Conservation (phyloP, 1,140 invertebrate genomes). For the Eubasilissa regina region DNA sequence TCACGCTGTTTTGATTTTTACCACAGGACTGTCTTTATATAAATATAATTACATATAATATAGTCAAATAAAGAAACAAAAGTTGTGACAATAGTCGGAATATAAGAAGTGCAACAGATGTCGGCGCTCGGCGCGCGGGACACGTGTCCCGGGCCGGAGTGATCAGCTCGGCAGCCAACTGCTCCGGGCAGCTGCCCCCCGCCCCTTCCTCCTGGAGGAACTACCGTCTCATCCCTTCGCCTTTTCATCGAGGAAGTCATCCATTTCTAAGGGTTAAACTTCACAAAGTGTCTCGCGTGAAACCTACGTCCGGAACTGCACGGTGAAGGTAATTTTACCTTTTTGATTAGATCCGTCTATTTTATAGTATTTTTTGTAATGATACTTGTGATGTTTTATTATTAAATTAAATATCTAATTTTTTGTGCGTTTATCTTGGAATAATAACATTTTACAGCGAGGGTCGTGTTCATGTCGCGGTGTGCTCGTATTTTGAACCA, state of each 20-base stretch:
- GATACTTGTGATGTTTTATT: too few species aligned
- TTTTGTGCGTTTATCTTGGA: too few species aligned
- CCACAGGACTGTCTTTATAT: too few species aligned
- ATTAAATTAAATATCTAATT: too few species aligned
- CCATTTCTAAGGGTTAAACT: slow-evolving; percentile 2
- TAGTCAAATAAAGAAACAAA: too few species aligned
- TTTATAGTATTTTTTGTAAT: too few species aligned
- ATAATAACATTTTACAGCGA: too few species aligned
- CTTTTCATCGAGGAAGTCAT: slow-evolving; percentile 1
- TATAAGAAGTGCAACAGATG: slow-evolving; percentile 9
- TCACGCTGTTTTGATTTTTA: too few species aligned
- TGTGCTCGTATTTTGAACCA: too few species aligned
- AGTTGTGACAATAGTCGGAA: neutral
- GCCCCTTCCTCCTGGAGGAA: neutral
- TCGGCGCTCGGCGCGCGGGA: too few species aligned
- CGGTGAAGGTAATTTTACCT: neutral
- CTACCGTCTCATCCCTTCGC: neutral
- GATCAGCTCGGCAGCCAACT: slow-evolving; percentile 31
- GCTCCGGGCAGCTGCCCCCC: slow-evolving; percentile 12
- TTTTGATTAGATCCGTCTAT: neutral
- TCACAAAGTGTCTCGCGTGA: neutral
- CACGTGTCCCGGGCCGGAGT: slow-evolving; percentile 15
- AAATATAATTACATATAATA: too few species aligned
- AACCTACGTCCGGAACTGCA: neutral
- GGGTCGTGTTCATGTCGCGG: too few species aligned